Percentiles rank a stretch among this genome's conserved stretches.
Conservation (phyloP, 2,888 invertebrate species). For the Diploptera punctata region DNA sequence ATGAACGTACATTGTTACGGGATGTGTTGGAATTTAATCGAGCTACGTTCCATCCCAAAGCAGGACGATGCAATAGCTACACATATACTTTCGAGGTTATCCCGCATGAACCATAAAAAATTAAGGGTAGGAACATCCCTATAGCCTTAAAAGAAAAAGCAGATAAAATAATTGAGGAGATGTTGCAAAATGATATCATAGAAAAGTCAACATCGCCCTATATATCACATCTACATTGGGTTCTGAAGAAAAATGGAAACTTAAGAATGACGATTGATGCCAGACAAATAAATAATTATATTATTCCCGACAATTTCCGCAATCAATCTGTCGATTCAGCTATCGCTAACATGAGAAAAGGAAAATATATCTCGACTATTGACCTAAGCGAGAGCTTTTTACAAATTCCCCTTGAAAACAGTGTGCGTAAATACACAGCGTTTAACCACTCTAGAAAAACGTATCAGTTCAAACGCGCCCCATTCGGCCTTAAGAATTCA, state of each 20-base stretch:
- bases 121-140: no score
- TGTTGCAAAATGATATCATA: no score
- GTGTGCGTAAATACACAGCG: background rate
- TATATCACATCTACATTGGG: background rate
- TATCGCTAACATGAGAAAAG: background rate
- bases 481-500: background rate
- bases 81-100: no score
- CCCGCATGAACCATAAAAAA: no score
- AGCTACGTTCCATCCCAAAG: no score
- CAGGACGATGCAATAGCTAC: no score
- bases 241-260: background rate
- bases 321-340: background rate
- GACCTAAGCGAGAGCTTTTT: background rate
- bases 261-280: background rate
- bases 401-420: background rate
- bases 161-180: no score
- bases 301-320: background rate
- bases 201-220: no score
- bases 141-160: no score
- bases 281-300: background rate
- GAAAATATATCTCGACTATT: background rate
- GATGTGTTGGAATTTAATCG: no score
- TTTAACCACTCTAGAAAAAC: background rate
- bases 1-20: no score
- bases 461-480: background rate